These are phyloP conservation scores for Apeltes quadracus DNA, from an alignment of 2,113 vertebrate genomes.

Conservation along the genomic window DNA sequence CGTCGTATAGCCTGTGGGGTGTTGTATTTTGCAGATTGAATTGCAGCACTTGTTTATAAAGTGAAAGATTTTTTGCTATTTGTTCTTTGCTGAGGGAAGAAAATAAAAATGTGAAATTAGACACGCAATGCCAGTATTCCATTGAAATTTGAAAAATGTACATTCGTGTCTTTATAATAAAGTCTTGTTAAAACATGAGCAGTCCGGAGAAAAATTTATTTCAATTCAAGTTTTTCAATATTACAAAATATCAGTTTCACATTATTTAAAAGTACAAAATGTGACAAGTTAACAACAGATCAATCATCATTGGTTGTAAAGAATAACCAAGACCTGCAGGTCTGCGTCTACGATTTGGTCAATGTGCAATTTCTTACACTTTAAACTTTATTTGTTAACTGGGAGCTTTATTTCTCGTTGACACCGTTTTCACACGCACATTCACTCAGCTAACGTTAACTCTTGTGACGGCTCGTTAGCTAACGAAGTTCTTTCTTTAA, in stretches of 20 bases:
- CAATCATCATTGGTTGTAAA: not conserved
- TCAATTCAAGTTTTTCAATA: not conserved
- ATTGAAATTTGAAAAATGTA: conserved; percentile 73
- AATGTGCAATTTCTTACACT: not conserved
- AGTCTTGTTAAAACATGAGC: conserved; percentile 70
- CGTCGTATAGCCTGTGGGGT: conserved; percentile 39
- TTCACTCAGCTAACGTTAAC: no score
- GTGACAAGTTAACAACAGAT: no score
- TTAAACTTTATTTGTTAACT: no score
- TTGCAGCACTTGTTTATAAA: conserved; percentile 78
- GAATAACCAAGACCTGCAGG: no score
- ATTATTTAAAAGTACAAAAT: not conserved
- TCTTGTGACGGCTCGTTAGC: no score
- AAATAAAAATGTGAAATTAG: conserved; percentile 73
- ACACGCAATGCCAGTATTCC: conserved; percentile 66
- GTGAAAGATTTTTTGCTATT: conserved; percentile 65
- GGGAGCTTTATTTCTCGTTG: not conserved
- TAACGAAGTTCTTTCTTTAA: no score
- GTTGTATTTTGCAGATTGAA: conserved; percentile 62
- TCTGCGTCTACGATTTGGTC: not conserved
- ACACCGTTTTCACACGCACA: not conserved
- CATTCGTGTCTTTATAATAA: conserved; percentile 81
- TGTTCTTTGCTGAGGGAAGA: conserved; percentile 53
- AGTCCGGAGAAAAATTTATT: conserved; percentile 35
- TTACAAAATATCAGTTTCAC: no score